Evolutionary conservation across 2,888 invertebrate genomes (phyloP).

Genomic region (Pristionchus exspectatus): DNA sequence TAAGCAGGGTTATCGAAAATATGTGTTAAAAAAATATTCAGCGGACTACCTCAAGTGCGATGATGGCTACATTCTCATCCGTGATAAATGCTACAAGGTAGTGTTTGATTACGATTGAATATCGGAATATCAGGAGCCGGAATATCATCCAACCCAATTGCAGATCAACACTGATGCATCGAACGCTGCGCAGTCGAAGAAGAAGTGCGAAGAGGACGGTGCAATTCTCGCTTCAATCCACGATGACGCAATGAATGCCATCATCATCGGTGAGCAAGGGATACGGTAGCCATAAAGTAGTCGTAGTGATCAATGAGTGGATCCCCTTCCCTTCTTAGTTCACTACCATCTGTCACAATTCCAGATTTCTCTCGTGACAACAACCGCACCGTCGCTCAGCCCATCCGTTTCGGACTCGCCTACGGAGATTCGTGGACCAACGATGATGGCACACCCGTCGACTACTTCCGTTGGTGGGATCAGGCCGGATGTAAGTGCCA

Average conservation of each 20-base stretch:
- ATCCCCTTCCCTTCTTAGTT: not conserved
- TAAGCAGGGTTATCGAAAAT: not conserved
- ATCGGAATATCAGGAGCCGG: not conserved
- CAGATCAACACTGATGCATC: not conserved
- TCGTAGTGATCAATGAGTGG: not conserved
- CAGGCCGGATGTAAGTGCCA: constrained; percentile 45
- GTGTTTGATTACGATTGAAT: not conserved
- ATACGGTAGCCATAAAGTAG: not conserved
- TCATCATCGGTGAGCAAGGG: constrained; percentile 56
- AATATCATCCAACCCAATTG: too few relatives aligned
- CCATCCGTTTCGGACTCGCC: constrained; percentile 42
- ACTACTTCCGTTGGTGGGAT: constrained; percentile 61
- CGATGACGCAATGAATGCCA: constrained; percentile 58
- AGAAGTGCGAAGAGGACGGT: constrained; percentile 20
- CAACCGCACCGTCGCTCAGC: not conserved
- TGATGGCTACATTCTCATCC: constrained; percentile 56
- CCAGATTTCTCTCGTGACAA: constrained; percentile 14
- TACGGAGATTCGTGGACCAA: constrained; percentile 57
- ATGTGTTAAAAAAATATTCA: not conserved
- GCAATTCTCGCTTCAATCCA: constrained; percentile 59
- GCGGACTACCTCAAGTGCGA: constrained; percentile 55
- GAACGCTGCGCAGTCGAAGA: constrained; percentile 7
- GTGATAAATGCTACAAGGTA: constrained; percentile 57
- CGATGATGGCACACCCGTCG: constrained; percentile 55
- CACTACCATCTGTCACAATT: not conserved